These are phyloP conservation scores for Yoshiicerus persimilis DNA, from an alignment of 1,140 invertebrate species.

Conservation along the genomic window DNA sequence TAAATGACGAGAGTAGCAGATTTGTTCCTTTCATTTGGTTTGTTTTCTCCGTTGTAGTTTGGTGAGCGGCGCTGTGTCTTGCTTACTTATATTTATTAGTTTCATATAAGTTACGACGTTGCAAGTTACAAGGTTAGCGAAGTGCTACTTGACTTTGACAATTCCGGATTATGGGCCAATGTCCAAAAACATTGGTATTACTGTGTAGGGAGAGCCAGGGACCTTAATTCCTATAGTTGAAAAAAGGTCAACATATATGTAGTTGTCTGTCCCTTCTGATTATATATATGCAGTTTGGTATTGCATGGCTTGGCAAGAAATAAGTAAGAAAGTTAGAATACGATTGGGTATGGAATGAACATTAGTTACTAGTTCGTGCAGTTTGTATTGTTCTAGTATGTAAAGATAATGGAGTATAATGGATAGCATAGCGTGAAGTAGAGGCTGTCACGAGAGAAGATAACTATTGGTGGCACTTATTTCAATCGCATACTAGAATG, in stretches of 20 bases:
- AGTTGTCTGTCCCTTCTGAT: no score
- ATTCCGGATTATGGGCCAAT: not conserved
- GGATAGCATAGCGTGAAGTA: not conserved
- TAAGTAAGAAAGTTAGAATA: not conserved
- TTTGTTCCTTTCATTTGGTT: not conserved
- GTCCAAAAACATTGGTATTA: not conserved
- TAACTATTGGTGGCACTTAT: conserved; percentile 11
- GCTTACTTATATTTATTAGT: not conserved
- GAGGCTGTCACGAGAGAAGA: not conserved
- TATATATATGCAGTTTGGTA: no score
- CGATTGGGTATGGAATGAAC: not conserved
- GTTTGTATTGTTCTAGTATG: not conserved
- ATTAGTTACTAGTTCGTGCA: not conserved
- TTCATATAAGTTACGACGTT: not conserved
- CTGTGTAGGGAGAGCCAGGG: no score
- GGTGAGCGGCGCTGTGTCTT: no score
- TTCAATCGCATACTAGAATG: not conserved
- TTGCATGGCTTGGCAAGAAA: no score
- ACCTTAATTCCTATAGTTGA: no score
- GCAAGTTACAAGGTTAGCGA: not conserved
- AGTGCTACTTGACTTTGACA: not conserved
- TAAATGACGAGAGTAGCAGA: not conserved
- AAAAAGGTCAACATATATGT: no score
- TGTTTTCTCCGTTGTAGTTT: not conserved
- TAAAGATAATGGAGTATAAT: not conserved